Evolutionary conservation across 2,797 vertebrate genomes (phyloP).

Genomic region (Leuciscus waleckii): DNA sequence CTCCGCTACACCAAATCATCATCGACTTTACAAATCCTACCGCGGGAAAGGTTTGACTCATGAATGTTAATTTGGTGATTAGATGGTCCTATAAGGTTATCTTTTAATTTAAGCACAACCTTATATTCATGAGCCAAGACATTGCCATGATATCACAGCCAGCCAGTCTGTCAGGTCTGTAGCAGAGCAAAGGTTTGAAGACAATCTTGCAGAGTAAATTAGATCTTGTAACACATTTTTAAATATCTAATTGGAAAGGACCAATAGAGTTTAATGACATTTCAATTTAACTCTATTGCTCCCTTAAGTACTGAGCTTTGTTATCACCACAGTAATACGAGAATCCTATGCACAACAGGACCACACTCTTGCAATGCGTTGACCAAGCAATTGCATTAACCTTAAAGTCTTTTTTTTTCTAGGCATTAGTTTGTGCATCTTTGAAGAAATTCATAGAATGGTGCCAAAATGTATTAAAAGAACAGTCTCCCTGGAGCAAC

Average conservation of each 20-base stretch:
- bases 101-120: background rate
- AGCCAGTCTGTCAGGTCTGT: background rate
- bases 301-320: background rate
- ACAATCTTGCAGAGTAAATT: background rate
- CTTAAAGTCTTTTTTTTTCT: background rate
- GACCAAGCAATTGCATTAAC: background rate
- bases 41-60: background rate
- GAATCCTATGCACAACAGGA: background rate
- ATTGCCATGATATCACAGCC: background rate
- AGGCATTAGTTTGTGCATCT: constrained; percentile 5
- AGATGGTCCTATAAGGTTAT: background rate
- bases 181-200: background rate
- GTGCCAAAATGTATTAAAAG: background rate
- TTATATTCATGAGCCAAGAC: background rate
- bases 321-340: background rate
- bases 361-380: background rate
- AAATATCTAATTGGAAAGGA: background rate
- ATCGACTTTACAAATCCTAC: background rate
- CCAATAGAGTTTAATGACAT: background rate
- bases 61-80: background rate
- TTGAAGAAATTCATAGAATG: constrained; percentile 15
- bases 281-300: background rate
- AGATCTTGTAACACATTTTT: background rate
- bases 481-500: constrained; percentile 5
- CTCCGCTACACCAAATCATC: background rate